Evolutionary conservation across 2,888 invertebrate genomes (phyloP), one percentile per base, ranked within the genome.

Genomic region (Cephus pulcher): DNA sequence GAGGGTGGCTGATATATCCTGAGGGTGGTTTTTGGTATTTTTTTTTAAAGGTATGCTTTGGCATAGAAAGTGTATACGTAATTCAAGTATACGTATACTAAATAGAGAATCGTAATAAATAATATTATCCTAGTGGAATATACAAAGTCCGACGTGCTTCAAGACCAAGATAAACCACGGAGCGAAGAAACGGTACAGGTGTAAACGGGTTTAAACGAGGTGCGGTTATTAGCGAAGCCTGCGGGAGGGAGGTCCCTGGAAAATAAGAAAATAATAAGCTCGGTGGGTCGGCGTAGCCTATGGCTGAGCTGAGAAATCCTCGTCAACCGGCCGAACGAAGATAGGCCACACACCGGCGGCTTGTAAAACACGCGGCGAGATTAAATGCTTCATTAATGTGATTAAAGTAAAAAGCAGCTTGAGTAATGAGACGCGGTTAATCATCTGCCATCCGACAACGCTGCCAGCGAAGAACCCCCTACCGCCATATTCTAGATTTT

Each of bases 301-400:
- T 74, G 74, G 79, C 80, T 76, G 85, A 84, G 85, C 80, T 76
- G 85, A 84, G 85, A 86, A 86, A 84, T 87, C 83, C 86, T 88
- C 88, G 89, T 90, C 90, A 89, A 89, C 86, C 23, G 85, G 82
- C 84, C 80, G 73, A 84, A 84, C 85, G 81, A 79, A 85, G 87
- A 88, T 84, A 84, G 90, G 88, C 90, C 91, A 91, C 91, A 91
- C 90, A 90, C 87, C 87, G 88, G 83, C 88, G 88, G 89, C 90
- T 90, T 89, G 91, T 91, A 91, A 91, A 90, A 91, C 91, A 91
- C 88, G 90, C 90, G 86, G 90, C 80, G 89, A 90, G 91, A 91
- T 91, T 91, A 91, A 91, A 91, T 90, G 91, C 90, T 91, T 91
- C 91, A 91, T 91, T 91, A 91, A 91, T 90, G 90, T 90, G 91